Percentiles rank a stretch among this genome's conserved stretches.
These are phyloP conservation scores for Camptogramma bilineatum DNA, from an alignment of 2,888 invertebrate species.

Conservation along the genomic window DNA sequence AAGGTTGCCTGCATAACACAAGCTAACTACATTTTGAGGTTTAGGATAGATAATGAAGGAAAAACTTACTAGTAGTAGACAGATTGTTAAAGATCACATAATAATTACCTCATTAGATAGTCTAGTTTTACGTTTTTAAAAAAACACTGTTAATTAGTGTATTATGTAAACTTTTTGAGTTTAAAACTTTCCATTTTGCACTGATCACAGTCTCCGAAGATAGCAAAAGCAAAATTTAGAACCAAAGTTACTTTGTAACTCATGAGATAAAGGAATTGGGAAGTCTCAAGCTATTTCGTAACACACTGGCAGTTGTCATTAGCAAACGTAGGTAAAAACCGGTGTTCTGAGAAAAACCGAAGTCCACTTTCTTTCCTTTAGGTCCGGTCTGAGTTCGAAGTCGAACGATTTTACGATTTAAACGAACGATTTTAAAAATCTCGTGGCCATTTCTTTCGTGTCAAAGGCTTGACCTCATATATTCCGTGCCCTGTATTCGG, in stretches of 20 bases:
- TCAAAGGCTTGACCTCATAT: too few species aligned
- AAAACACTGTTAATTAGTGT: background rate
- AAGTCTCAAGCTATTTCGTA: conserved; percentile 14
- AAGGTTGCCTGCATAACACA: too few species aligned
- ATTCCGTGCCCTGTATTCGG: too few species aligned
- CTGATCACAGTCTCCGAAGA: background rate
- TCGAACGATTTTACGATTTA: conserved; percentile 13
- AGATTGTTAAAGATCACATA: too few species aligned
- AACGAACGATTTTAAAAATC: too few species aligned
- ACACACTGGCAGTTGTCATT: conserved; percentile 16
- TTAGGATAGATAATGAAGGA: too few species aligned
- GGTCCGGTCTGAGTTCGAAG: conserved; percentile 26
- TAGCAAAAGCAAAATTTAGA: background rate
- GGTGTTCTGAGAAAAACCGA: conserved; percentile 29
- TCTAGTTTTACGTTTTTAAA: background rate
- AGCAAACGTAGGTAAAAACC: conserved; percentile 19
- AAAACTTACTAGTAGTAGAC: too few species aligned
- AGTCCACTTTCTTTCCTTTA: conserved; percentile 34
- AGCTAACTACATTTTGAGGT: too few species aligned
- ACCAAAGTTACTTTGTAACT: background rate
- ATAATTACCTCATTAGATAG: too few species aligned
- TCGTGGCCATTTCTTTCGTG: too few species aligned
- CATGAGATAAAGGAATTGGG: background rate
- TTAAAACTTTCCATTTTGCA: background rate
- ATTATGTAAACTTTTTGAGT: background rate